Base-by-base conservation (phyloP, 2,797 vertebrate species). In the Microctenopoma lineatum region DNA sequence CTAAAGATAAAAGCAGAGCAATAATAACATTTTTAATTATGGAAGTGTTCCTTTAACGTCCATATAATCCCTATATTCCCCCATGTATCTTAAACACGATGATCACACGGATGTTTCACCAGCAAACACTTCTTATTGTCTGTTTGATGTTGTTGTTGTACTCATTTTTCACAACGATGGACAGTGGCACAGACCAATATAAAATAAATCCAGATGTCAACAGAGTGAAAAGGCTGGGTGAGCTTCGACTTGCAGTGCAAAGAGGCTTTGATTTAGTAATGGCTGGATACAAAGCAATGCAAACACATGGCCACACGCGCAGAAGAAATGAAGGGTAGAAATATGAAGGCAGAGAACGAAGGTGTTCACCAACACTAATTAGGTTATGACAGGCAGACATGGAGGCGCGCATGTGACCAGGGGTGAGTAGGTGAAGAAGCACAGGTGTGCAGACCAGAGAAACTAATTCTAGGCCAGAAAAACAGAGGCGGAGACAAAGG, bases 361-460 rank as follows among this genome's bases (percentile, higher is more conserved):
- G 34, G 34, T 21, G n/a, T 1, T 26, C 38, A 46, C 15, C 50
- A 56, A 63, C 15, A 51, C 11, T 70, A 73, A 83, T 61, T 57
- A 57, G 63, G 50, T 73, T 56, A 64, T n/a, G 47, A 50, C 55
- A 64, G 52, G 36, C 56, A 67, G 70, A 52, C 62, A 2, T 34
- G 32, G 59, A 75, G 34, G 9, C 32, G 9, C 1, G 16, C 60
- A 63, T 52, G 63, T 72, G 61, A 59, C 10, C 27, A 29, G 45
- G 51, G 48, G 13, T 61, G 57, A 68, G 47, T 42, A 73, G 45
- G 21, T 25, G n/a, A 53, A 54, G 45, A 64, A 56, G 44, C 4
- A 45, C 58, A 66, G 70, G 53, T 75, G 53, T 75, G 45, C 25
- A 59, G 57, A 42, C 27, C 50, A 77, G 29, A 16, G 36, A 54